phyloP scores from a whole-genome alignment of 2,113 vertebrate species.

The Poeciliopsis occidentalis region DNA sequence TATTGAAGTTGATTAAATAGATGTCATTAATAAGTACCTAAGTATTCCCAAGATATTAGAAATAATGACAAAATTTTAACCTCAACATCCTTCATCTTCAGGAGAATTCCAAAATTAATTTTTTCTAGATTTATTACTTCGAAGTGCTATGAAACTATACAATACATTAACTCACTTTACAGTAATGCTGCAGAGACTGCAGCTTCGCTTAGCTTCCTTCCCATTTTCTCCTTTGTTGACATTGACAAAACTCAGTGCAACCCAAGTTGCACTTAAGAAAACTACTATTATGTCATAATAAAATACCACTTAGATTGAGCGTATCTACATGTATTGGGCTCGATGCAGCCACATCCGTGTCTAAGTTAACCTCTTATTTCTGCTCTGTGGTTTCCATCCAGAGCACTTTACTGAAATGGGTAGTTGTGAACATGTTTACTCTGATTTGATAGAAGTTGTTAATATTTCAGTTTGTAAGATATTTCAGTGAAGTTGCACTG shows the following conservation, averaged over 20 bases:
- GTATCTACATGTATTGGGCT: not conserved
- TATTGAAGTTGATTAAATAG: no score
- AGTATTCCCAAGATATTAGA: not conserved
- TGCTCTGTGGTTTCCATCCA: not conserved
- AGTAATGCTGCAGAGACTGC: not conserved
- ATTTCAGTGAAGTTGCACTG: not conserved
- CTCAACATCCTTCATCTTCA: not conserved
- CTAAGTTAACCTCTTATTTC: not conserved
- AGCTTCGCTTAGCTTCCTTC: not conserved
- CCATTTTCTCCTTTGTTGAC: not conserved
- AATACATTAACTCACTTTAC: not conserved
- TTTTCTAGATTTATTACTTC: not conserved
- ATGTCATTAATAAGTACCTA: no score
- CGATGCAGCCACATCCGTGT: not conserved
- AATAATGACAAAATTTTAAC: not conserved
- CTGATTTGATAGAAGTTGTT: not conserved
- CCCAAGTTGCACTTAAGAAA: not conserved
- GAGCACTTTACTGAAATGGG: not conserved
- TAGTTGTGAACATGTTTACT: not conserved
- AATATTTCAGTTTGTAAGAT: not conserved
- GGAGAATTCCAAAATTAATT: not conserved
- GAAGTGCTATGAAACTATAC: not conserved
- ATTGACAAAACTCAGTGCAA: not conserved
- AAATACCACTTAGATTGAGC: not conserved
- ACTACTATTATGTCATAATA: not conserved